Evolutionary conservation across 2,797 vertebrate species (phyloP).

Genomic region (Morelia viridis): DNA sequence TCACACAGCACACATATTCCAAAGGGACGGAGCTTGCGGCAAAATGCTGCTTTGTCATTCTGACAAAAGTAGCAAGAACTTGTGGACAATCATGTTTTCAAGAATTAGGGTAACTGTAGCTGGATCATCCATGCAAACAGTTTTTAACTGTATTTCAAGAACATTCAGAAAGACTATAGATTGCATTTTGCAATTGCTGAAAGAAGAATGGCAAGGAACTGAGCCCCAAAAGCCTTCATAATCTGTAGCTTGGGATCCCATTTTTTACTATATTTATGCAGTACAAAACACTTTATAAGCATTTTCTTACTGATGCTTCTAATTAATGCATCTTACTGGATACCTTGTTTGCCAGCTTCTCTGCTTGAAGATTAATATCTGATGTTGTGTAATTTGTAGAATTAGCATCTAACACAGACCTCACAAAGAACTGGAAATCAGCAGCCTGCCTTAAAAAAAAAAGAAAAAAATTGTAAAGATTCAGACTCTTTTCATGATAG

Average conservation of each 20-base stretch:
- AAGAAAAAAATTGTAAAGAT: not conserved
- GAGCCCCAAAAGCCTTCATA: slow-evolving; percentile 7
- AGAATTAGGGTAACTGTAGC: not conserved
- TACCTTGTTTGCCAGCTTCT: slow-evolving; percentile 82
- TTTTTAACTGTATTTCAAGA: not conserved
- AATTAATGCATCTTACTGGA: not conserved
- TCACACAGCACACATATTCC: not conserved
- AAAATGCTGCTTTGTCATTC: not conserved
- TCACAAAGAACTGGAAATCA: slow-evolving; percentile 83
- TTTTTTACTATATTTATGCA: not conserved
- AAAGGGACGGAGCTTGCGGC: not conserved
- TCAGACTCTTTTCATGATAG: not conserved
- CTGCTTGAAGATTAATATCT: slow-evolving; percentile 77
- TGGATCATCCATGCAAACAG: not conserved
- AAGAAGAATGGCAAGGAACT: not conserved
- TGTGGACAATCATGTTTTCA: not conserved
- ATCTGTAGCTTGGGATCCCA: not conserved
- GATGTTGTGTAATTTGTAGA: slow-evolving; percentile 53
- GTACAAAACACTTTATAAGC: not conserved
- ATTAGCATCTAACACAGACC: slow-evolving; percentile 66
- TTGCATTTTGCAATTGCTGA: not conserved
- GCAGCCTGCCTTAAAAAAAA: slow-evolving; percentile 71
- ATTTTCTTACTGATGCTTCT: not conserved
- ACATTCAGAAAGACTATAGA: not conserved
- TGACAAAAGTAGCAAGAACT: not conserved